Evolutionary conservation across 1,140 invertebrate species (phyloP).

Genomic region (Colletes gigas): DNA sequence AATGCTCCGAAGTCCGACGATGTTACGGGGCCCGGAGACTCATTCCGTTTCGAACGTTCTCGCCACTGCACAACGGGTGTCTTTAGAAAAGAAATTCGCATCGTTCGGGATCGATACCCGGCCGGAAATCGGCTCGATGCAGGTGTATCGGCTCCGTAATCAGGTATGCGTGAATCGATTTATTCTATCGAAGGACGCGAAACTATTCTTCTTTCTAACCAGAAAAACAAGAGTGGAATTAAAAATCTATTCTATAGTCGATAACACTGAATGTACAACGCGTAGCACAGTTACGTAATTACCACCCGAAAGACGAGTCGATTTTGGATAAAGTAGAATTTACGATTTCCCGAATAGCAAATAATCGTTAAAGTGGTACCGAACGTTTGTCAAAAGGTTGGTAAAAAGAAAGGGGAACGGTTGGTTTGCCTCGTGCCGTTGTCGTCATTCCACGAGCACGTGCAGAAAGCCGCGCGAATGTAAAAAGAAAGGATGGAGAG

Average conservation of each 20-base stretch:
- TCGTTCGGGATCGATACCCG: conserved; percentile 10
- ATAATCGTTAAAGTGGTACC: not conserved
- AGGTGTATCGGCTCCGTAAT: too few relatives aligned
- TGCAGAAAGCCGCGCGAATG: conserved; percentile 44
- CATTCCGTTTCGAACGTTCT: conserved; percentile 60
- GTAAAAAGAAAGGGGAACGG: not conserved
- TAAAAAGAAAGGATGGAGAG: conserved; percentile 45
- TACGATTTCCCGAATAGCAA: not conserved
- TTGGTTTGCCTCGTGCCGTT: conserved; percentile 3
- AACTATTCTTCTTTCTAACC: too few relatives aligned
- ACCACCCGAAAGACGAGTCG: too few relatives aligned
- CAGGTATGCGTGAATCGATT: too few relatives aligned
- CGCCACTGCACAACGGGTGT: conserved; percentile 57
- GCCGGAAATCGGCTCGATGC: too few relatives aligned
- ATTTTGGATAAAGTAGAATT: too few relatives aligned
- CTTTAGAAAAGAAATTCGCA: not conserved
- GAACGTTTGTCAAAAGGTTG: conserved; percentile 1
- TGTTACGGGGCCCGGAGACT: conserved; percentile 55
- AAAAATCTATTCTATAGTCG: too few relatives aligned
- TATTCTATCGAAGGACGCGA: too few relatives aligned
- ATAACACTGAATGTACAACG: too few relatives aligned
- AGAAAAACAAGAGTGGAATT: too few relatives aligned
- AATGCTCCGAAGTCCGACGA: conserved; percentile 61
- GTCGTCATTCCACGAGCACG: conserved; percentile 42
- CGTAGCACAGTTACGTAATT: too few relatives aligned